phyloP scores from a whole-genome alignment of 2,888 invertebrate genomes.

The Neuroscelio doddi region DNA sequence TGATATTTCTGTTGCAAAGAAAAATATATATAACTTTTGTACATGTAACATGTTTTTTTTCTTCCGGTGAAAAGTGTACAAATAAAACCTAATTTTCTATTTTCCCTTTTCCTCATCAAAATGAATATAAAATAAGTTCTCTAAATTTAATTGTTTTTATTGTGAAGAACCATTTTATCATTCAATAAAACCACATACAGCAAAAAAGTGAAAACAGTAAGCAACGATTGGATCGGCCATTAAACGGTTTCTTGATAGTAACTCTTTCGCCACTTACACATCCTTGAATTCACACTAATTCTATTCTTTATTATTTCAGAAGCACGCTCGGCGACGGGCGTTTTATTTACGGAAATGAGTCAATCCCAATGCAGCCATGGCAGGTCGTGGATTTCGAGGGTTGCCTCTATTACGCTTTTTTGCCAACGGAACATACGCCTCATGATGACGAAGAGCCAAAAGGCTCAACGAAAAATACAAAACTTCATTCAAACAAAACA shows the following conservation, averaged over 20 bases:
- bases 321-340: constrained; percentile 47
- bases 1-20: too few relatives aligned
- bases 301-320: constrained; percentile 50
- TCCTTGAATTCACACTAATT: constrained; percentile 13
- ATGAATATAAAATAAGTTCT: too few relatives aligned
- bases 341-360: constrained; percentile 58
- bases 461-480: too few relatives aligned
- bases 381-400: constrained; percentile 61
- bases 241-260: constrained; percentile 8
- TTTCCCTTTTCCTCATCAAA: too few relatives aligned
- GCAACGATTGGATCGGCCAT: constrained; percentile 11
- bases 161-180: too few relatives aligned
- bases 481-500: neutral
- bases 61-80: too few relatives aligned
- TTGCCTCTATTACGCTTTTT: constrained; percentile 58
- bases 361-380: constrained; percentile 60
- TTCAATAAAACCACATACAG: too few relatives aligned
- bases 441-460: constrained; percentile 12
- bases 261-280: neutral
- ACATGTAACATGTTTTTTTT: too few relatives aligned
- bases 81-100: too few relatives aligned
- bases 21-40: too few relatives aligned
- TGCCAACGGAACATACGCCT: constrained; percentile 46
- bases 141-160: too few relatives aligned
- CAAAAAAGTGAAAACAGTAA: neutral